Evolutionary conservation across 2,888 invertebrate species (phyloP).

Genomic region (Heliconius charithonia): DNA sequence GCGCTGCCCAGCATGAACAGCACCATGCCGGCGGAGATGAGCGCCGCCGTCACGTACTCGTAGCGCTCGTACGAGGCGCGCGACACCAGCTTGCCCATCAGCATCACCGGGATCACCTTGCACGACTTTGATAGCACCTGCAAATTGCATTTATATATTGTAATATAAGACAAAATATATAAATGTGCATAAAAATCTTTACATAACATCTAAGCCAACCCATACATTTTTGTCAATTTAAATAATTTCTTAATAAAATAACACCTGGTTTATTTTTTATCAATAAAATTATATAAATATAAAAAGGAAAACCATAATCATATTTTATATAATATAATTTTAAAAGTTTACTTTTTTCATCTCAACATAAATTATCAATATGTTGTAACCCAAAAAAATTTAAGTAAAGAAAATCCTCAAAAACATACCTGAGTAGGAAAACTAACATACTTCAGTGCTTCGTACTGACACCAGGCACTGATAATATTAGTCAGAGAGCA

Average conservation of each 20-base stretch:
- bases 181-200: too few species aligned
- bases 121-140: constrained; percentile 97
- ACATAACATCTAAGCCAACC: too few species aligned
- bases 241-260: too few species aligned
- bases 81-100: constrained; percentile 97
- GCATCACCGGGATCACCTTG: constrained; percentile 98
- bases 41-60: constrained; percentile 95
- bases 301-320: too few species aligned
- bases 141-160: not conserved
- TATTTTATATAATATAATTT: too few species aligned
- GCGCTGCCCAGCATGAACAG: constrained; percentile 93
- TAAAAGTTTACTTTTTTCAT: too few species aligned
- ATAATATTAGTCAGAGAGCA: constrained; percentile 98
- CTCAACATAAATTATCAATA: too few species aligned
- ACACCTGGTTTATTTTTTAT: too few species aligned
- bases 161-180: not conserved
- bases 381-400: not conserved
- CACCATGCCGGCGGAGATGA: constrained; percentile 96
- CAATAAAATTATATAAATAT: too few species aligned
- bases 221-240: too few species aligned
- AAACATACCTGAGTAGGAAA: constrained; percentile 88
- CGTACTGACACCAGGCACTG: constrained; percentile 99
- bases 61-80: constrained; percentile 93
- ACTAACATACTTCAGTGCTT: constrained; percentile 98
- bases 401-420: not conserved